phyloP scores from a whole-genome alignment of 2,113 vertebrate species.

The Mixornis gularis region DNA sequence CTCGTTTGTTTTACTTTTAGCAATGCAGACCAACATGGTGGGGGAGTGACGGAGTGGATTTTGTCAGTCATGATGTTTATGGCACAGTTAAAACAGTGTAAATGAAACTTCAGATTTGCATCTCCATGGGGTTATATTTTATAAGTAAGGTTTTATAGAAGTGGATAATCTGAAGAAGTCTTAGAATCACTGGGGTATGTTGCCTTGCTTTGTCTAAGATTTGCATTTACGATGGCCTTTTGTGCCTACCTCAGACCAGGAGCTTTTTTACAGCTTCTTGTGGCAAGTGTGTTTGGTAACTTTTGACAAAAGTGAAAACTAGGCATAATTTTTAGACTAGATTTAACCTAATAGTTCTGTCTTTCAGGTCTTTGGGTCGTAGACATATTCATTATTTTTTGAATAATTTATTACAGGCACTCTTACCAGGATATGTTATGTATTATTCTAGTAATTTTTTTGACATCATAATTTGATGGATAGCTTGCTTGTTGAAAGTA shows the following conservation, averaged over 20 bases:
- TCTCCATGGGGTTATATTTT: neutral
- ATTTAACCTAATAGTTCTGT: neutral
- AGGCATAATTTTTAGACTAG: neutral
- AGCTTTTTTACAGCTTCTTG: neutral
- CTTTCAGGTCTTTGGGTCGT: neutral
- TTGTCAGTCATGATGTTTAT: neutral
- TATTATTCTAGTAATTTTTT: neutral
- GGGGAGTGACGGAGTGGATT: neutral
- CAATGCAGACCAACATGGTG: neutral
- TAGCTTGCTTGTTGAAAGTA: neutral
- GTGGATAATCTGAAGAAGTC: neutral
- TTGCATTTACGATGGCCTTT: neutral
- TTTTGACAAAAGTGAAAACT: neutral
- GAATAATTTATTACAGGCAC: neutral
- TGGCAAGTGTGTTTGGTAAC: neutral
- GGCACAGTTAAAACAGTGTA: neutral
- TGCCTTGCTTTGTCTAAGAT: neutral
- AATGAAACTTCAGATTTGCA: neutral
- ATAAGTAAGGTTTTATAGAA: neutral
- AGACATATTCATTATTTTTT: neutral
- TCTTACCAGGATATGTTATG: neutral
- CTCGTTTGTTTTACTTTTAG: neutral
- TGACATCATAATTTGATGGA: neutral
- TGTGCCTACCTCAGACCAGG: neutral
- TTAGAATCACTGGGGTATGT: accelerated